phyloP scores from a whole-genome alignment of 2,797 vertebrate genomes.

The Megalops cyprinoides region DNA sequence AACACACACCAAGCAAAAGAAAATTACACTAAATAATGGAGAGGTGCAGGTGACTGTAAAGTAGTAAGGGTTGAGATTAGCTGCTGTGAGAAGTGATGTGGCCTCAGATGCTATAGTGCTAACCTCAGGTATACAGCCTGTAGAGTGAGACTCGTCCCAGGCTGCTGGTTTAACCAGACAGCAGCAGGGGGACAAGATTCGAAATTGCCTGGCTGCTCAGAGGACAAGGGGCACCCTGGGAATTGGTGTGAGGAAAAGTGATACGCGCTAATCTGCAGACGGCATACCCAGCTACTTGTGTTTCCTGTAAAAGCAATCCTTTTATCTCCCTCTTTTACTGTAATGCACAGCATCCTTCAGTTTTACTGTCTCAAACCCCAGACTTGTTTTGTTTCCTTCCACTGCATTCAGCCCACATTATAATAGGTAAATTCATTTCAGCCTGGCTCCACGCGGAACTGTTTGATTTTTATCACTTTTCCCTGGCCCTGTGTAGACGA shows the following conservation, averaged over 20 bases:
- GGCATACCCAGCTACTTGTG: slow-evolving; percentile 44
- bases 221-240: slow-evolving; percentile 63
- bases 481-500: slow-evolving; percentile 58
- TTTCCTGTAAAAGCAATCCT: slow-evolving; percentile 66
- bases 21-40: not conserved
- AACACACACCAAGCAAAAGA: not conserved
- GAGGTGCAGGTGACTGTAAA: not conserved
- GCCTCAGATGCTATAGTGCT: not conserved
- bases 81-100: not conserved
- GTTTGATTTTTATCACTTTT: slow-evolving; percentile 6
- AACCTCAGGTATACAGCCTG: not conserved
- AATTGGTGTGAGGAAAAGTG: slow-evolving; percentile 56
- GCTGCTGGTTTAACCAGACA: slow-evolving; percentile 34
- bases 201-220: slow-evolving; percentile 38
- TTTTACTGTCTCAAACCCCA: not conserved
- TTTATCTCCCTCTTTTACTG: slow-evolving; percentile 40
- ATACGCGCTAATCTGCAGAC: slow-evolving; percentile 60
- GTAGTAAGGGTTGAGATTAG: too few relatives aligned
- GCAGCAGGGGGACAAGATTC: slow-evolving; percentile 39
- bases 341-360: not conserved
- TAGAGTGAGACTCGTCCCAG: not conserved
- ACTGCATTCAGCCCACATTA: not conserved
- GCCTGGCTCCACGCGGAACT: not conserved
- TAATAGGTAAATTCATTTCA: slow-evolving; percentile 11
- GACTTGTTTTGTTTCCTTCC: not conserved